A percentile compares a stretch with the other conserved stretches of the same genome.
Conservation (phyloP, 2,797 vertebrate genomes). For the Sarcophilus harrisii region DNA sequence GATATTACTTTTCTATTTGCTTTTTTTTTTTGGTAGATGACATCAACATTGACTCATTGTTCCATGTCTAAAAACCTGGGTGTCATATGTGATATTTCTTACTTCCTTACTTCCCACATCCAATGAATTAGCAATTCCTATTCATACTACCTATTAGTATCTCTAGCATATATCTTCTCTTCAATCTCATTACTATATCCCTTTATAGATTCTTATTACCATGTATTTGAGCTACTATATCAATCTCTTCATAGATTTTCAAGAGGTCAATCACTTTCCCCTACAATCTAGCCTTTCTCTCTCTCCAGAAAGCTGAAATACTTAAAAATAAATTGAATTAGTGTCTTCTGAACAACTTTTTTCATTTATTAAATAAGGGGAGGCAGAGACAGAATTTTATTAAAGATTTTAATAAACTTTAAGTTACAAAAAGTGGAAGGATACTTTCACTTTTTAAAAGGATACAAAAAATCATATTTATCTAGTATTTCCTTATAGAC, state of each 20-base stretch:
- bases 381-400: background rate
- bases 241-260: background rate
- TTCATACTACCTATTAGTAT: background rate
- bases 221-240: background rate
- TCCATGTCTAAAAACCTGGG: background rate
- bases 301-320: background rate
- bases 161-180: background rate
- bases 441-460: slow-evolving; percentile 33
- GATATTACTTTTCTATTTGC: background rate
- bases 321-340: background rate
- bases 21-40: background rate
- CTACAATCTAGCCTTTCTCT: background rate
- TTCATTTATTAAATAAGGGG: background rate
- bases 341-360: background rate
- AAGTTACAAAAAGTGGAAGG: slow-evolving; percentile 11
- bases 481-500: background rate
- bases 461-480: slow-evolving; percentile 7
- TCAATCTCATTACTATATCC: background rate
- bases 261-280: background rate
- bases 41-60: background rate
- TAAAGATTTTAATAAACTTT: slow-evolving; percentile 38
- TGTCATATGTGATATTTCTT: background rate
- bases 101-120: background rate
- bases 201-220: background rate
- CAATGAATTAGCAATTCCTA: background rate